Evolutionary conservation across 2,888 invertebrate species (phyloP), one percentile per base, ranked within the genome.

Genomic region (Sinhomidia bicolor): DNA sequence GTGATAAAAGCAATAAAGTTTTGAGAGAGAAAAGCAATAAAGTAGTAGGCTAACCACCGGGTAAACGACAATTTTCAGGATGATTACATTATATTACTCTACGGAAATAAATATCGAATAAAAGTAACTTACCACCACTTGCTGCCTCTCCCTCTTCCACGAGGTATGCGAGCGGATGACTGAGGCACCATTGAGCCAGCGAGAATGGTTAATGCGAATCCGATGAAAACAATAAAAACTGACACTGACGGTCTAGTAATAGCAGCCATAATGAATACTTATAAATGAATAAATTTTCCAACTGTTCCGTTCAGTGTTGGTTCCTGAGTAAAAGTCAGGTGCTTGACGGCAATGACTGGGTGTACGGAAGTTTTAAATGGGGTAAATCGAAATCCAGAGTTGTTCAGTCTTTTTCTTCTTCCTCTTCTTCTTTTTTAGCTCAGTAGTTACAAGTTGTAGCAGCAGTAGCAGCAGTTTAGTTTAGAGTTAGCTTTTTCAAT

Each of bases 111-210:
- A 20, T 10, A 20, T 23, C 7, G 10, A 20, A 32, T n/a, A 10
- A 65, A 65, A 29, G 32, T 32, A 7, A 9, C 97, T 95, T 94
- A 97, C 97, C 97, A 97, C 97, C 97, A 97, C 96, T 97, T 97
- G 93, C 97, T 97, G 93, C 97, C 97, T 93, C 97, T 95, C 93
- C 97, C 97, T 93, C 97, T 95, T 93, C 96, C 95, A 92, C 95
- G 83, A 7, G 92, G 92, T 76, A 91, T 91, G 17, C 92, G 85
- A 74, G 92, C 92, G 29, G 91, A 91, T 20, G 92, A 92, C 81
- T 92, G 91, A 60, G 91, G 91, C 60, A 92, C 92, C 91, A 92
- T 92, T 44, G 91, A 91, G 71, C 92, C 92, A n/a, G 90, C 92
- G 12, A 92, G 90, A 85, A 92, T 91, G 85, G 91, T 89, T 68